Conservation (phyloP, 1,140 invertebrate species). For the Zeugodacus cucurbitae region DNA sequence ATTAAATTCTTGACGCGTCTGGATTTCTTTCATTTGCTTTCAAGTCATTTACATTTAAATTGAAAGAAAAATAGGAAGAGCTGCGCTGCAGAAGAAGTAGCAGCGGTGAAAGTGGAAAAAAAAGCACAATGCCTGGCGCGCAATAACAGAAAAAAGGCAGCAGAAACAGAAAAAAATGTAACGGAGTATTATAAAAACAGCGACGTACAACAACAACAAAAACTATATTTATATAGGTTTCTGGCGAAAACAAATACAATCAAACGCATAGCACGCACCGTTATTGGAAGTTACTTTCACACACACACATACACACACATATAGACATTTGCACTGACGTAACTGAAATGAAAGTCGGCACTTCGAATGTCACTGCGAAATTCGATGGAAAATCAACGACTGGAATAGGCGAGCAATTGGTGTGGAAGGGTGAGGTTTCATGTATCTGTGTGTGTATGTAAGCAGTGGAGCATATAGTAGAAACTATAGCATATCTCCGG, state of each 20-base stretch:
- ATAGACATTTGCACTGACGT: background rate
- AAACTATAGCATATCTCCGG: background rate
- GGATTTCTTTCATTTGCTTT: background rate
- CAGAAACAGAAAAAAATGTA: background rate
- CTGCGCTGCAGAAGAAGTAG: no score
- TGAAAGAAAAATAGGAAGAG: slow-evolving; percentile 6
- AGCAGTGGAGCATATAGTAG: background rate
- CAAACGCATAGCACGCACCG: background rate
- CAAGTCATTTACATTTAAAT: slow-evolving; percentile 33
- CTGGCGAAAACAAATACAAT: background rate
- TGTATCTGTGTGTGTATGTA: no score
- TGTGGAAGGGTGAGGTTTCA: background rate
- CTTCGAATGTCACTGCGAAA: background rate
- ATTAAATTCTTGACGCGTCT: slow-evolving; percentile 23
- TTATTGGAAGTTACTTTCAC: background rate
- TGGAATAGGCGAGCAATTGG: background rate
- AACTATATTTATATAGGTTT: background rate
- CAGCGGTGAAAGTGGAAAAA: background rate
- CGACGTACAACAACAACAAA: background rate
- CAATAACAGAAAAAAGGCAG: background rate
- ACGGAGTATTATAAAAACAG: background rate
- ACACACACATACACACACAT: background rate
- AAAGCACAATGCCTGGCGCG: background rate
- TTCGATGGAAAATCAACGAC: background rate
- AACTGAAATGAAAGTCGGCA: background rate